These are phyloP conservation scores for Ecliptopera silaceata DNA, from an alignment of 2,888 invertebrate species.

Conservation along the genomic window DNA sequence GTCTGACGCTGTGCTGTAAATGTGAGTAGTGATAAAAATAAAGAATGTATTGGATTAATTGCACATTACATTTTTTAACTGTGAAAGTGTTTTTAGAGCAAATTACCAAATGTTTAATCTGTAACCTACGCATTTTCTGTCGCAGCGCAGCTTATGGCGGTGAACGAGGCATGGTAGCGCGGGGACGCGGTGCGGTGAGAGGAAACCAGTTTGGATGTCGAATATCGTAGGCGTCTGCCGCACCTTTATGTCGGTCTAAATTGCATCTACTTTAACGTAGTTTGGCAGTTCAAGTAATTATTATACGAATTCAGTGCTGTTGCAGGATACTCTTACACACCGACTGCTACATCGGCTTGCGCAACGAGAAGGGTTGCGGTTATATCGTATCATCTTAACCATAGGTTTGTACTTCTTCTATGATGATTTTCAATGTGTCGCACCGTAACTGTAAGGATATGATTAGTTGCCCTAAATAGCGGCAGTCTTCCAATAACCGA, in stretches of 20 bases:
- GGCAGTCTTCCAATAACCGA: constrained; percentile 43
- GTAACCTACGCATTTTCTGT: constrained; percentile 25
- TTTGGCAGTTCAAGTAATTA: constrained; percentile 9
- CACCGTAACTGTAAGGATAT: background rate
- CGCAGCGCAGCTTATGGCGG: constrained; percentile 19
- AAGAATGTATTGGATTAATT: too few relatives aligned
- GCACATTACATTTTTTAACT: background rate
- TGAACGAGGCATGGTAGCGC: constrained; percentile 40
- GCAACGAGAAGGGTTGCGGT: background rate
- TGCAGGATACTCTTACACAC: background rate
- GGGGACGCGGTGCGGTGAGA: constrained; percentile 70
- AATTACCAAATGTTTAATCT: constrained; percentile 24
- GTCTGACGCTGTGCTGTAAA: too few relatives aligned
- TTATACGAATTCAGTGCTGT: background rate
- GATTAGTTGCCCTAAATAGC: constrained; percentile 16
- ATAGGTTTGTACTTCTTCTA: background rate
- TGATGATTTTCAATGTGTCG: background rate
- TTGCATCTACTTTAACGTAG: constrained; percentile 18
- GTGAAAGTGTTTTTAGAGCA: constrained; percentile 8
- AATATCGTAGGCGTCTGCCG: constrained; percentile 64
- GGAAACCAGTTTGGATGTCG: constrained; percentile 71
- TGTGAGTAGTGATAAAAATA: too few relatives aligned
- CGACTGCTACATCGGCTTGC: constrained; percentile 1
- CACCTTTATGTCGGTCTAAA: constrained; percentile 40
- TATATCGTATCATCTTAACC: background rate